Evolutionary conservation across 1,140 invertebrate genomes (phyloP).

Genomic region (Goniozus legneri): DNA sequence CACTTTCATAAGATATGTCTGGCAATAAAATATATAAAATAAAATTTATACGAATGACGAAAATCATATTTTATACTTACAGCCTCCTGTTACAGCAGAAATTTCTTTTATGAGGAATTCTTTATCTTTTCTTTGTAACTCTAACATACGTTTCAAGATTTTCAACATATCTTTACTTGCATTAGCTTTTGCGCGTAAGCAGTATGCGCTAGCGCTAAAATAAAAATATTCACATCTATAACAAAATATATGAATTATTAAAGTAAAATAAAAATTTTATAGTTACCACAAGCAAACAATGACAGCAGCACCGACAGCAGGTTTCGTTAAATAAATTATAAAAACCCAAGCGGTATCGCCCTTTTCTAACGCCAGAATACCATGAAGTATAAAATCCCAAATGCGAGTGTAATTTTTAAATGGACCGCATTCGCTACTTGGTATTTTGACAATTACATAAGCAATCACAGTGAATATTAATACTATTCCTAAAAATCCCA

Average conservation of each 20-base stretch:
- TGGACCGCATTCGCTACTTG: constrained; percentile 57
- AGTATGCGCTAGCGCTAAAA: constrained; percentile 65
- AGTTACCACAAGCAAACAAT: constrained; percentile 59
- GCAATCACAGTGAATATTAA: constrained; percentile 57
- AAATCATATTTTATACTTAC: too few relatives aligned
- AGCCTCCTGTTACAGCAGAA: constrained; percentile 42
- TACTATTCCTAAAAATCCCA: constrained; percentile 65
- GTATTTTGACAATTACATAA: constrained; percentile 59
- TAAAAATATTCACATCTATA: constrained; percentile 6
- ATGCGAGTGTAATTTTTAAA: constrained; percentile 53
- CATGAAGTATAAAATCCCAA: constrained; percentile 52
- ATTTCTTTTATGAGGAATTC: constrained; percentile 67
- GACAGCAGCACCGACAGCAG: constrained; percentile 56
- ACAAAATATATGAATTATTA: neutral
- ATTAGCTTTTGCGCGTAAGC: constrained; percentile 60
- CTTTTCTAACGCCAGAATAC: constrained; percentile 47
- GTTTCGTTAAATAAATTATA: constrained; percentile 51
- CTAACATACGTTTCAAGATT: constrained; percentile 66
- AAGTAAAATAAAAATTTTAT: constrained; percentile 8
- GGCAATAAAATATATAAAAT: too few relatives aligned
- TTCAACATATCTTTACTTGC: constrained; percentile 64
- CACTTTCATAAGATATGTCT: too few relatives aligned
- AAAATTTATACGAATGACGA: too few relatives aligned
- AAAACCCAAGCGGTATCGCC: constrained; percentile 41
- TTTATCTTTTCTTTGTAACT: constrained; percentile 70